phyloP scores from a whole-genome alignment of 2,797 vertebrate species.

The Labeo calbasu region DNA sequence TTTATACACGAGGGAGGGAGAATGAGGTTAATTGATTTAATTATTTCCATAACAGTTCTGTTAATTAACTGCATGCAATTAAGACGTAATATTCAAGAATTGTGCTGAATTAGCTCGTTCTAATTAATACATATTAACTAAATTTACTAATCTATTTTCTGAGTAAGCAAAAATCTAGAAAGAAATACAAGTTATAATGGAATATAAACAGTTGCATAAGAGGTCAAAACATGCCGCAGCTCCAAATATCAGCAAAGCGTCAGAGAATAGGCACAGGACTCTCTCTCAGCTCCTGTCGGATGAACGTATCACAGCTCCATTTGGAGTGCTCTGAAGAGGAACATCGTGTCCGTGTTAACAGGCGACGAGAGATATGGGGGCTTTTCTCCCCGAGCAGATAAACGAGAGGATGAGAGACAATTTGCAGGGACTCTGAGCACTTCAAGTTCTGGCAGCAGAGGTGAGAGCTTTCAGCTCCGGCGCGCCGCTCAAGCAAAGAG shows the following conservation, averaged over 20 bases:
- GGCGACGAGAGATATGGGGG: slow-evolving; percentile 29
- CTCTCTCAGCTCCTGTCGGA: slow-evolving; percentile 32
- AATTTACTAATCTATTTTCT: not conserved
- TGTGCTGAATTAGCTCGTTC: not conserved
- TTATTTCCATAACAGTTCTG: not conserved
- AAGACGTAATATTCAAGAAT: not conserved
- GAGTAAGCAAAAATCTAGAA: not conserved
- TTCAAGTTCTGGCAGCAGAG: slow-evolving; percentile 33
- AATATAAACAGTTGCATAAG: slow-evolving; percentile 10
- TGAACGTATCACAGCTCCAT: slow-evolving; percentile 35
- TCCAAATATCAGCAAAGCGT: not conserved
- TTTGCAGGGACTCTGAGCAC: slow-evolving; percentile 36
- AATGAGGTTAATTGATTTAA: not conserved
- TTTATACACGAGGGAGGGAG: not conserved
- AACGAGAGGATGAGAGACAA: slow-evolving; percentile 29
- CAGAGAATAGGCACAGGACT: not conserved
- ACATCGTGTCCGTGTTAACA: slow-evolving; percentile 41
- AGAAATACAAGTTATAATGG: not conserved
- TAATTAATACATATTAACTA: not conserved
- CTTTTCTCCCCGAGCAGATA: slow-evolving; percentile 34
- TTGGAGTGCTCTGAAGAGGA: slow-evolving; percentile 39
- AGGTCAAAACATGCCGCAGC: not conserved
- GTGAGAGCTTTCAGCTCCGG: slow-evolving; percentile 22
- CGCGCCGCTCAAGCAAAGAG: slow-evolving; percentile 10
- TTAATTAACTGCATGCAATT: not conserved